Evolutionary conservation across 2,113 vertebrate genomes (phyloP), one percentile per base, ranked within the genome.

Genomic region (Dolichallabes microphthalmus): DNA sequence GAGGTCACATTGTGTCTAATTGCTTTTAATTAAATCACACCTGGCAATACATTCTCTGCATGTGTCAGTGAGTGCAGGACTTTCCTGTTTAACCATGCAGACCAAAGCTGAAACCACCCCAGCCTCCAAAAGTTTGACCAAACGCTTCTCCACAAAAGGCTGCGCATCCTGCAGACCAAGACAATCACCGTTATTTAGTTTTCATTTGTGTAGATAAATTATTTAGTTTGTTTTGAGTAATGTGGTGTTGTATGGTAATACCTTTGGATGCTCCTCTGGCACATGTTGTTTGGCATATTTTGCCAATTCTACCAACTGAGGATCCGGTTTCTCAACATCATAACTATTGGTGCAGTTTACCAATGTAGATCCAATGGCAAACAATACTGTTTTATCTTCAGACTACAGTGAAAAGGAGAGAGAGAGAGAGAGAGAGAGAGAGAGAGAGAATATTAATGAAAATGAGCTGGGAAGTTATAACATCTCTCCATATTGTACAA

Each of bases 291-390:
- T 98, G 88, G 98, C 97, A 0, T 99, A 99, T 88, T 98, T 99
- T 76, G 98, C 98, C 89, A 99, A 93, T 92, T 99, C 97, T 89
- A 99, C 94, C 96, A 99, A 94, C 93, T 99, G 97, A 0, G 98
- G 96, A 89, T 98, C 97, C 0, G 96, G 97, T 83, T 98, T 98
- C 89, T 99, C 96, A 0, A 95, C 95, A 74, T 98, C 97, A 0
- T 99, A 99, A 93, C 98, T 99, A 93, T 98, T 99, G 85, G 97
- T 98, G 91, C 97, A 99, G 89, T 99, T 99, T 35, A 99, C 98
- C 63, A 99, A 93, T 0, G 96, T 97, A 2, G 98, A 99, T 83
- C 96, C 96, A 3, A 98, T 94, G 0, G 98, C 97, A 2, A 97
- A 99, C 57, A 99, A 95, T 85, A 98, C 97, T 0, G 96, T 97